Conservation (phyloP, 2,113 vertebrate species). For the Siniperca knerii region DNA sequence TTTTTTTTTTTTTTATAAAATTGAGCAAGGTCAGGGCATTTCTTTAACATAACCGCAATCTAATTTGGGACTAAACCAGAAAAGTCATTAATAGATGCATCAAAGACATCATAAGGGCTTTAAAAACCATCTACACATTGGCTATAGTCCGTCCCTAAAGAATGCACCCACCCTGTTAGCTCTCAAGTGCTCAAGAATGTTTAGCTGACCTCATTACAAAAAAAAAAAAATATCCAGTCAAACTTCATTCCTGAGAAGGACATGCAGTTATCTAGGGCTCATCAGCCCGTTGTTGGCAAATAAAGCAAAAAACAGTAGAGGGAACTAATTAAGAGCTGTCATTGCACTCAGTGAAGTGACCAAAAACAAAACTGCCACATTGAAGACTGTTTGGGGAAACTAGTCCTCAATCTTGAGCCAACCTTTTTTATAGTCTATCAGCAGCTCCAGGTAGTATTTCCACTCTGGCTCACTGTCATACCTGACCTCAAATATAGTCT, state of each 20-base stretch:
- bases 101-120: not conserved
- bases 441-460: slow-evolving; percentile 86
- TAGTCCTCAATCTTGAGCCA: slow-evolving; percentile 85
- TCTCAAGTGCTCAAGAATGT: slow-evolving; percentile 6
- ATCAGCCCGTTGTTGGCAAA: not conserved
- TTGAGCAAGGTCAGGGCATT: not conserved
- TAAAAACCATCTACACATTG: not conserved
- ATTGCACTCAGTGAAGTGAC: not conserved
- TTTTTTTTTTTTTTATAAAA: not conserved
- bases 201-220: slow-evolving; percentile 3
- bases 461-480: slow-evolving; percentile 89
- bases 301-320: not conserved
- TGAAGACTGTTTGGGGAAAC: not conserved
- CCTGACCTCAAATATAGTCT: slow-evolving; percentile 85
- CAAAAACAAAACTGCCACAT: not conserved
- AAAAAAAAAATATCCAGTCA: not conserved
- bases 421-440: slow-evolving; percentile 85
- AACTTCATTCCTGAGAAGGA: slow-evolving; percentile 30
- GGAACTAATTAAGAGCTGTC: not conserved
- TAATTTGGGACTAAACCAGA: not conserved
- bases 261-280: not conserved
- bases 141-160: not conserved
- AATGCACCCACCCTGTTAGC: not conserved
- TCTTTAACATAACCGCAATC: not conserved
- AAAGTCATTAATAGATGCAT: not conserved